These are phyloP conservation scores for Craterocephalus amniculus DNA, from an alignment of 2,797 vertebrate species.

Conservation along the genomic window DNA sequence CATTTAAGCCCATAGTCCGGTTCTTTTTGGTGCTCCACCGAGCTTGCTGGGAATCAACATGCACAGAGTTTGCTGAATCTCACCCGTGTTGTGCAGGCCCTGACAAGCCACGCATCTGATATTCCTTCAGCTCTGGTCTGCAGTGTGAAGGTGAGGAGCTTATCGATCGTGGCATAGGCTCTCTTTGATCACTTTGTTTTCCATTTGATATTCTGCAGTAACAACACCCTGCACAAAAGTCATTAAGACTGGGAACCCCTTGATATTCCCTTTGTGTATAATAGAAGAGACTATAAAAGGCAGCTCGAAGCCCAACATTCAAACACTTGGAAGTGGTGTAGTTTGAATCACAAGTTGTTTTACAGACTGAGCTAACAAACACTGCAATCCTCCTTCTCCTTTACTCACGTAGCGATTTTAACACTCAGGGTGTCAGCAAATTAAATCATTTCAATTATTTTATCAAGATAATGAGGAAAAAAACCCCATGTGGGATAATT, in stretches of 20 bases:
- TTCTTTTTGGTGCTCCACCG: constrained; percentile 44
- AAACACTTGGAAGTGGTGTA: constrained; percentile 2
- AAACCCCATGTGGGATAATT: background rate
- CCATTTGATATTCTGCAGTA: constrained; percentile 46
- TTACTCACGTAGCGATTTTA: background rate
- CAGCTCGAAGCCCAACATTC: constrained; percentile 35
- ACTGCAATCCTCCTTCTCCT: background rate
- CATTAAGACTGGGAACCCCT: constrained; percentile 38
- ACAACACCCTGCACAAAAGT: constrained; percentile 38
- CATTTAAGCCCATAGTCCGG: constrained; percentile 54
- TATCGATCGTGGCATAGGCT: constrained; percentile 27
- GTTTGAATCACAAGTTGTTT: constrained; percentile 25
- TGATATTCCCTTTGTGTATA: constrained; percentile 4
- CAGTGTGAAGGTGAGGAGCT: constrained; percentile 27
- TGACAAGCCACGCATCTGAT: constrained; percentile 20
- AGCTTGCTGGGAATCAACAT: constrained; percentile 34
- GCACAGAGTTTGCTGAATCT: constrained; percentile 44
- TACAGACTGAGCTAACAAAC: background rate
- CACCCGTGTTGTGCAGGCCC: constrained; percentile 42
- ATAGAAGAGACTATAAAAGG: constrained; percentile 26
- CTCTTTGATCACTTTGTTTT: constrained; percentile 50
- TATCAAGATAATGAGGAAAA: background rate
- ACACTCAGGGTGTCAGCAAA: background rate
- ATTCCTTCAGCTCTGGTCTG: constrained; percentile 23
- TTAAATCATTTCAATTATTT: background rate